Base-by-base conservation (phyloP, 2,113 vertebrate species). In the Pteronura brasiliensis region DNA sequence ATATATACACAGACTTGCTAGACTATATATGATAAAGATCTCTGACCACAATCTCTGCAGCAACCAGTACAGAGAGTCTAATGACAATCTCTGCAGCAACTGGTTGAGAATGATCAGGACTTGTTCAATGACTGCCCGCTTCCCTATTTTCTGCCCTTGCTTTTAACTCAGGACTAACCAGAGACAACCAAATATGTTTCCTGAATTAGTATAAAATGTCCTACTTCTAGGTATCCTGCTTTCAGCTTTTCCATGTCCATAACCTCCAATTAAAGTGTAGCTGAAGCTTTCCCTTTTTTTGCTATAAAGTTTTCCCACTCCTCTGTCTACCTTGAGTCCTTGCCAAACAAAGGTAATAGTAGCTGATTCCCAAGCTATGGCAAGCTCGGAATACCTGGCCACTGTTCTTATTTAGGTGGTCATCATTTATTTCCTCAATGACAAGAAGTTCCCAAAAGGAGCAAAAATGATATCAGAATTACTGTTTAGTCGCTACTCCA, bases 391-490 rank as follows among this genome's bases (percentile, higher is more conserved):
- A 65, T 84, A 90, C 92, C 57, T n/a, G 92, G 36, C 57, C 79
- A 52, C 36, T 67, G 25, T 88, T 89, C 57, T 94, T 44, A 76
- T 93, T 79, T 57, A 81, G 23, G 71, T 85, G 42, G 42, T 74
- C 80, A 93, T 77, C 21, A 25, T 55, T 96, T 65, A 76, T 92
- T 97, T 95, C 84, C 55, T 71, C 63, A 65, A 81, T 90, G 88
- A 74, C 27, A 90, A 89, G 76, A 52, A 42, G 65, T 94, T 74
- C 31, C 65, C 72, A 49, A 81, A 95, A 77, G 85, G 61, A 86
- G 47, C 55, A 80, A 96, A 90, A 49, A 39, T 74, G 61, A 57
- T 67, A 86, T 84, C 15, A 81, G 88, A 88, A 88, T 83, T 90
- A 72, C 29, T 84, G n/a, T 77, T 93, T 80, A 57, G 36, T 93